Evolutionary conservation across 1,140 invertebrate species (phyloP).

Genomic region (Euborellia annulipes): DNA sequence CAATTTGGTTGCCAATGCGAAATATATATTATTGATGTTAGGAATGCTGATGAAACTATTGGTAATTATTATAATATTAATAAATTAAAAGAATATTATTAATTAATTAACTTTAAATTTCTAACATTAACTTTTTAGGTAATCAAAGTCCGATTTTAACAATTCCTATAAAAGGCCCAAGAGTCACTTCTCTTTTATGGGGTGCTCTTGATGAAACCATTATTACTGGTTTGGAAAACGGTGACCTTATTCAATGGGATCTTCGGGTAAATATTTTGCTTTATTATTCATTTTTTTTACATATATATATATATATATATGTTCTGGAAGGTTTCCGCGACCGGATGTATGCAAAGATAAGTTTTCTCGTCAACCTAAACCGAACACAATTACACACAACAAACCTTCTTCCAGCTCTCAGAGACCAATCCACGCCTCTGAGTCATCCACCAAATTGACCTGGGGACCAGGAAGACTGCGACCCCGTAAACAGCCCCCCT

Average conservation of each 20-base stretch:
- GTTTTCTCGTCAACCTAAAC: no score
- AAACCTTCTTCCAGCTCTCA: no score
- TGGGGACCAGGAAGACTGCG: no score
- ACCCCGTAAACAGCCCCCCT: no score
- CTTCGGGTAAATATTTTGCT: conserved; percentile 43
- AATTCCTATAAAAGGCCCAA: conserved; percentile 46
- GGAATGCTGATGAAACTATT: conserved; percentile 46
- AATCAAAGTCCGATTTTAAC: conserved; percentile 39
- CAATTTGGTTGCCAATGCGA: conserved; percentile 81
- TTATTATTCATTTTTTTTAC: no score
- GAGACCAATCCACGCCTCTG: no score
- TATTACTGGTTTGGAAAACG: conserved; percentile 88
- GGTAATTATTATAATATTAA: conserved; percentile 19
- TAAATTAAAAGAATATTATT: background rate
- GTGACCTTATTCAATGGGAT: conserved; percentile 83
- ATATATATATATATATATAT: no score
- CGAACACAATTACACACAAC: no score
- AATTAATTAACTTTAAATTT: background rate
- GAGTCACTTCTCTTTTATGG: conserved; percentile 87
- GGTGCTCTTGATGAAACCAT: conserved; percentile 80
- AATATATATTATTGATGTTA: conserved; percentile 68
- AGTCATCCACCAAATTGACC: no score
- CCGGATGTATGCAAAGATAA: no score
- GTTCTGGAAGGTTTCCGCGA: no score
- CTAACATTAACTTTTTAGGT: conserved; percentile 7